Conservation (phyloP, 2,797 vertebrate species). For the Coregonus ussuriensis region DNA sequence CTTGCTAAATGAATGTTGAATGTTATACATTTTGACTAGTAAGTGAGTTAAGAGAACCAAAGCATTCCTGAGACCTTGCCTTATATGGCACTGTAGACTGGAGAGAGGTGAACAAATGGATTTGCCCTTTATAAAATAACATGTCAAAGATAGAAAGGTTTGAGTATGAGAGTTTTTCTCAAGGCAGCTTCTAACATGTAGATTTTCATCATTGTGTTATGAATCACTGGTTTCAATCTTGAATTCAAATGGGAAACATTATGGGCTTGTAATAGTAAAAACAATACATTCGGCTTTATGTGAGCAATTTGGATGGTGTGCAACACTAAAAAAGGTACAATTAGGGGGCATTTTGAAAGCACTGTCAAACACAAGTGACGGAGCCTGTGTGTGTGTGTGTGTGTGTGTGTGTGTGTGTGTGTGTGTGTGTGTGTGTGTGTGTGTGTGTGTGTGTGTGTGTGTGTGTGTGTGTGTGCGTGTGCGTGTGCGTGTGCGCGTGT, state of each 20-base stretch:
- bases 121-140: constrained; percentile 18
- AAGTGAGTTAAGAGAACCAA: constrained; percentile 47
- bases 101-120: constrained; percentile 51
- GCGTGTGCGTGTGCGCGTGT: not conserved
- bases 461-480: not conserved
- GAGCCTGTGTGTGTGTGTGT: not conserved
- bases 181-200: constrained; percentile 16
- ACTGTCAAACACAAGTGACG: not conserved
- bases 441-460: not conserved
- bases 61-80: constrained; percentile 57
- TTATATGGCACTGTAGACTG: constrained; percentile 67
- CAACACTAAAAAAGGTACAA: not conserved
- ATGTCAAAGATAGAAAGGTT: constrained; percentile 19
- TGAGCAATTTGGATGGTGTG: constrained; percentile 19
- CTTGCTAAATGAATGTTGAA: constrained; percentile 19
- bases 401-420: not conserved
- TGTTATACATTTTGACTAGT: constrained; percentile 50
- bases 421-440: too few relatives aligned
- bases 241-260: not conserved
- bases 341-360: not conserved
- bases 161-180: constrained; percentile 6
- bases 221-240: constrained; percentile 15
- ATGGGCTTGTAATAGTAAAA: not conserved
- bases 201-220: constrained; percentile 9
- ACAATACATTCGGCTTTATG: not conserved